Conservation (phyloP, 2,888 invertebrate genomes). For the Drosophila paranaensis region DNA sequence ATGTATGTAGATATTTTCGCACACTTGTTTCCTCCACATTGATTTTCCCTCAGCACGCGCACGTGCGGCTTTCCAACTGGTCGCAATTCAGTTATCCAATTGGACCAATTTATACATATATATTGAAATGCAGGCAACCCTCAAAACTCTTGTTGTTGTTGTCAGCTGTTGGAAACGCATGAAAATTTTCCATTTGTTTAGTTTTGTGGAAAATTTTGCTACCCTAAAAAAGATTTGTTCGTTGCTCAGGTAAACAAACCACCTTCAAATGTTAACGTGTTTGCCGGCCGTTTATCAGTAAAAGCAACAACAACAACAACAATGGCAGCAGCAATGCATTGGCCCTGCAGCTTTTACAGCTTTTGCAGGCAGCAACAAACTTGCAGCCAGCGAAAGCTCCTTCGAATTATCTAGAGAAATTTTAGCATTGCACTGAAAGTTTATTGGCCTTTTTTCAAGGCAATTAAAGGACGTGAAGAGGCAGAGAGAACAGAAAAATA, state of each 20-base stretch:
- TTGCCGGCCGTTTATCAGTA: conserved; percentile 47
- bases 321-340: conserved; percentile 25
- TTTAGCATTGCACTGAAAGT: conserved; percentile 39
- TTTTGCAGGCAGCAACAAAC: conserved; percentile 54
- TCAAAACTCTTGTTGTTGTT: conserved; percentile 13
- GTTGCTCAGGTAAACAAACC: conserved; percentile 45
- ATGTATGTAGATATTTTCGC: conserved; percentile 27
- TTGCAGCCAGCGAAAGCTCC: conserved; percentile 55
- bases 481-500: neutral
- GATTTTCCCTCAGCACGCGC: conserved; percentile 51
- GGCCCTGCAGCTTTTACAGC: conserved; percentile 64
- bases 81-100: conserved; percentile 49
- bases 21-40: conserved; percentile 60
- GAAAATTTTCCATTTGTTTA: conserved; percentile 50
- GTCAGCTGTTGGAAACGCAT: conserved; percentile 56
- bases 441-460: conserved; percentile 41
- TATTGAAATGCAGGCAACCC: conserved; percentile 15
- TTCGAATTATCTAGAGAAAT: conserved; percentile 11
- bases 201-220: conserved; percentile 41
- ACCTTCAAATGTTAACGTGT: conserved; percentile 15
- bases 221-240: conserved; percentile 14
- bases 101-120: conserved; percentile 27
- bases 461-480: neutral
- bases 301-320: conserved; percentile 20
- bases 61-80: conserved; percentile 58